Base-by-base conservation (phyloP, 2,113 vertebrate species). In the Anguilla rostrata region DNA sequence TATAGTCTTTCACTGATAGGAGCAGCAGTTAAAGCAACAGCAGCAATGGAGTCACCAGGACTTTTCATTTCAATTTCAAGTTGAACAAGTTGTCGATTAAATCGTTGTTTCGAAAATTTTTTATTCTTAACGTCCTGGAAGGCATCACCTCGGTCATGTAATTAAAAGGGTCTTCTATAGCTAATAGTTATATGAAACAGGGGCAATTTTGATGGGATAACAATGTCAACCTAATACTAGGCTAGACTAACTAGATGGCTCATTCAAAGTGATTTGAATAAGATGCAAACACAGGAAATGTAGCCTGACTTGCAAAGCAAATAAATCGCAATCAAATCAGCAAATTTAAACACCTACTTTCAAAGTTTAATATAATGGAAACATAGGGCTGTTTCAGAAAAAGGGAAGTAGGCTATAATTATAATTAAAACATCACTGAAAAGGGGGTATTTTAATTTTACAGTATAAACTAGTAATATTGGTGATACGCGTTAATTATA, bases 11-110 rank as follows among this genome's bases (percentile, higher is more conserved):
- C 71, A 75, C 71, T 9, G 71, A n/a, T 75, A 75, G 26, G n/a
- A 75, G 71, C 11, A 75, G n/a, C 71, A 75, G n/a, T 83, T 56
- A 86, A 82, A 39, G 81, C 18, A 15, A 83, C 57, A 63, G 80
- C 60, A 39, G 18, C 34, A 1, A 7, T 79, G 20, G n/a, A 75
- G 43, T 12, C 43, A 43, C 41, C 53, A 20, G 20, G 26, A 43
- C 3, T 66, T 66, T 26, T 66, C 22, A 4, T 66, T 66, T 8
- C 20, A 20, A 2, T 66, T 20, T 66, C 49, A 11, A 14, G 7
- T 53, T 11, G 49, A 53, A 53, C 4, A 53, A 53, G 49, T 53
- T 53, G 49, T 53, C 49, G 12, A 53, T 53, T 11, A 9, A 53
- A 53, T 53, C 7, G 11, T 53, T 53, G 11, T 53, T 53, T 53